Evolutionary conservation across 2,797 vertebrate genomes (phyloP).

Genomic region (Neopelma chrysocephalum): DNA sequence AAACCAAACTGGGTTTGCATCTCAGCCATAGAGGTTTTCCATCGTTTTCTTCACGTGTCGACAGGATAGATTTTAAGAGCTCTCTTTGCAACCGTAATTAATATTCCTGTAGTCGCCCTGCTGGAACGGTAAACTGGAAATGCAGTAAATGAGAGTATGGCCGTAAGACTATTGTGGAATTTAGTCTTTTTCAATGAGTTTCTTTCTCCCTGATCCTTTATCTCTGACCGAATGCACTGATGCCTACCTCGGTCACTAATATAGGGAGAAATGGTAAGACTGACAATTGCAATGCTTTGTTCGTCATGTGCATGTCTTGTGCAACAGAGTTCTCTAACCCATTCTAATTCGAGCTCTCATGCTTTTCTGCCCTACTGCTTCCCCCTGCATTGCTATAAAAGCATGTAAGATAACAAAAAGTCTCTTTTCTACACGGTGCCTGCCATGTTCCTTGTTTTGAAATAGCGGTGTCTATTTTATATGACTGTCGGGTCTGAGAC

Average conservation of each 20-base stretch:
- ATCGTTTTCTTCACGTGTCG: conserved; percentile 16
- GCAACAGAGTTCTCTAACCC: conserved; percentile 74
- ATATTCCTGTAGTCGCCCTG: conserved; percentile 13
- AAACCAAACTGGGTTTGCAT: conserved; percentile 9
- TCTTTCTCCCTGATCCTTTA: conserved; percentile 80
- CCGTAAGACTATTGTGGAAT: conserved; percentile 70
- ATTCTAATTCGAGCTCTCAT: conserved; percentile 74
- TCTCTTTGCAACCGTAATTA: conserved; percentile 27
- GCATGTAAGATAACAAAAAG: conserved; percentile 77
- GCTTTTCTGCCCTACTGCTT: conserved; percentile 78
- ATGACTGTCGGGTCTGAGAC: conserved; percentile 74
- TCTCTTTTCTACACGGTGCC: conserved; percentile 73
- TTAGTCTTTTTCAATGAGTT: conserved; percentile 81
- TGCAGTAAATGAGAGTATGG: conserved; percentile 78
- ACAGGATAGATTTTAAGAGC: conserved; percentile 23
- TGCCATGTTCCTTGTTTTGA: conserved; percentile 75
- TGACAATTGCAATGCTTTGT: conserved; percentile 75
- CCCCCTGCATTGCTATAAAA: conserved; percentile 80
- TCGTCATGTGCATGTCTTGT: conserved; percentile 80
- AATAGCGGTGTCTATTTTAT: conserved; percentile 71
- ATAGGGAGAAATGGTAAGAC: conserved; percentile 87
- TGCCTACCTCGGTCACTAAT: conserved; percentile 82
- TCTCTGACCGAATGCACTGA: conserved; percentile 81
- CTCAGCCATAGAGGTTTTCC: conserved; percentile 25
- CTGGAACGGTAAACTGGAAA: conserved; percentile 66